Base-by-base conservation (phyloP, 2,797 vertebrate species). In the Tokudaia muenninki region DNA sequence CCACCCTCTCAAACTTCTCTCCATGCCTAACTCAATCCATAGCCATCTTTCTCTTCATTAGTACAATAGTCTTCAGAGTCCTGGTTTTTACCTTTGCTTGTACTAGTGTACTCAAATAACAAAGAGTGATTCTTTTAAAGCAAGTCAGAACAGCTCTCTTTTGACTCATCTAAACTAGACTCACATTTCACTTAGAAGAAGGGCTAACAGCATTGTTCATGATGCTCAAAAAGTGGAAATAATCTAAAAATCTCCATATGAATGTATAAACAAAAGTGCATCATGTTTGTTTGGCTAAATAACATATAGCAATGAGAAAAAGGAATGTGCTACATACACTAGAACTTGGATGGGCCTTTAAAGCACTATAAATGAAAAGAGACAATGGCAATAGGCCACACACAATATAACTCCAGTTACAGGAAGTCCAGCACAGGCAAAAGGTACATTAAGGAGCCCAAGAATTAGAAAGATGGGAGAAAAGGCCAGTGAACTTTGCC, bases 321-420 rank as follows among this genome's bases (percentile, higher is more conserved):
- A 74, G 31, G 17, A 4, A 61, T 41, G 21, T 77, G 34, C 70
- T 75, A 44, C 24, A 50, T 50, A n/a, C 11, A 1, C 1, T 3
- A 50, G 11, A 3, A 31, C 29, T 67, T 67, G 9, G 24, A 44
- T 90, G n/a, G 93, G 34, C 26, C 4, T 83, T 86, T 59, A 78
- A 92, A 92, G 50, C 1, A 65, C 72, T 75, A 74, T 50, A 91
- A 74, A 9, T 86, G 63, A 94, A 72, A 90, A 74, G 72, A 83
- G 50, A 19, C 31, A 88, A 29, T 44, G 29, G 47, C 16, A 50
- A 88, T 59, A 77, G 67, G 17, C 34, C 12, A 47, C 21, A n/a
- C 1, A 80, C 3, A 29, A 31, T 29, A 31, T 37, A 55, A 93
- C 55, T 83, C n/a, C 34, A 13, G 61, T 87, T 88, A 77, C 29